A percentile compares a stretch with the other conserved stretches of the same genome.
Conservation (phyloP, 2,113 vertebrate genomes). For the Clarias macrocephalus region DNA sequence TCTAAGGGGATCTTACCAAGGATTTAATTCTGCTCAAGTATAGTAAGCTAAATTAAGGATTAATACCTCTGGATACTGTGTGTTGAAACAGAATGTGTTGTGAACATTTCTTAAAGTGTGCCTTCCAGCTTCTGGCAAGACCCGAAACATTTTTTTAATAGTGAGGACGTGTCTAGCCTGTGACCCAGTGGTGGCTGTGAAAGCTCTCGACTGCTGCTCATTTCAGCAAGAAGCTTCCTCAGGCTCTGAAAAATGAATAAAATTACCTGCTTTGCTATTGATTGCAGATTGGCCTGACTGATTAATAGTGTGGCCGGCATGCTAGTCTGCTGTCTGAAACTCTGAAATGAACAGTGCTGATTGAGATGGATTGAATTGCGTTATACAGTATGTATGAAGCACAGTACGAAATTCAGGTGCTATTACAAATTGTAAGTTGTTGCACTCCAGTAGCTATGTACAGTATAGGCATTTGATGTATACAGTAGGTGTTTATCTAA, state of each 20-base stretch:
- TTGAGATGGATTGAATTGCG: conserved; percentile 22
- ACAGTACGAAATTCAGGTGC: neutral
- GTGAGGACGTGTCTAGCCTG: neutral
- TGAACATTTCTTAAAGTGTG: neutral
- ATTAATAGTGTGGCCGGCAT: conserved; percentile 24
- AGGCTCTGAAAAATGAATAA: conserved; percentile 47
- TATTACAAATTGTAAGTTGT: neutral
- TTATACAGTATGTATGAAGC: neutral
- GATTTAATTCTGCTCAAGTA: neutral
- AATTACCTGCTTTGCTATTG: conserved; percentile 35
- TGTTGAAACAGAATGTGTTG: neutral
- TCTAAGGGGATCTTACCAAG: neutral
- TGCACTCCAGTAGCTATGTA: conserved; percentile 11
- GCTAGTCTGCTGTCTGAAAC: conserved; percentile 1
- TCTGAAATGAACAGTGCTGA: conserved; percentile 33
- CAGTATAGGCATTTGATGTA: neutral
- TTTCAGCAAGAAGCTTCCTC: conserved; percentile 33
- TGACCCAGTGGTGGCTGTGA: neutral
- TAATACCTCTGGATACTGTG: neutral
- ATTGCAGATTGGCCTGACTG: conserved; percentile 41
- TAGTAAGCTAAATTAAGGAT: neutral
- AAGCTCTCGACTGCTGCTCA: conserved; percentile 16
- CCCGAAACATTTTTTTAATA: neutral
- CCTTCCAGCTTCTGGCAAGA: neutral
- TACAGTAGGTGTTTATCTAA: neutral